phyloP scores from a whole-genome alignment of 2,113 vertebrate species.

The Carassius gibelio region DNA sequence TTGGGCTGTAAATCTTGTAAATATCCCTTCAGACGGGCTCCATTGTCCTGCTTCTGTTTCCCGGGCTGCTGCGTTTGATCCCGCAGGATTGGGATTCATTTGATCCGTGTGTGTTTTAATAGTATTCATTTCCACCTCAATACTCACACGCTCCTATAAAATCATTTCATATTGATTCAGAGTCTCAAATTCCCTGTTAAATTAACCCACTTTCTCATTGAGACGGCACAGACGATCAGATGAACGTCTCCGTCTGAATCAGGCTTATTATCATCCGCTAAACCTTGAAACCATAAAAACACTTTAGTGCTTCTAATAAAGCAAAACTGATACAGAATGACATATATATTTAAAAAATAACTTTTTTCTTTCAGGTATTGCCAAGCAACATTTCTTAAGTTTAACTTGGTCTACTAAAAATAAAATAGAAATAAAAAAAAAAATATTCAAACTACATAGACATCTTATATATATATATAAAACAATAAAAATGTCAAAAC shows the following conservation, averaged over 20 bases:
- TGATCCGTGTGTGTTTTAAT: conserved; percentile 1
- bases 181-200: conserved; percentile 55
- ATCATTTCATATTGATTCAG: conserved; percentile 44
- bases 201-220: conserved; percentile 56
- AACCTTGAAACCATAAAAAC: not conserved
- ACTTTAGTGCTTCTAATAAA: not conserved
- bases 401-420: no score
- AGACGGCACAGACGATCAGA: not conserved
- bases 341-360: not conserved
- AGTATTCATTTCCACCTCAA: not conserved
- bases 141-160: not conserved
- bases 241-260: not conserved
- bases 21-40: conserved; percentile 65
- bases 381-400: no score
- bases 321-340: not conserved
- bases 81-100: conserved; percentile 14
- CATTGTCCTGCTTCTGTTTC: conserved; percentile 59
- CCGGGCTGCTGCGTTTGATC: conserved; percentile 7
- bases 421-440: no score
- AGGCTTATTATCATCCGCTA: not conserved
- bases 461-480: no score
- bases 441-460: no score
- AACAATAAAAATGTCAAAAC: no score
- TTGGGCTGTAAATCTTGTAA: conserved; percentile 76
- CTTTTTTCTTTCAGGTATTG: not conserved